Percentiles rank a stretch among this genome's conserved stretches.
Conservation (phyloP, 2,797 vertebrate genomes). For the Hoplostethus atlanticus region DNA sequence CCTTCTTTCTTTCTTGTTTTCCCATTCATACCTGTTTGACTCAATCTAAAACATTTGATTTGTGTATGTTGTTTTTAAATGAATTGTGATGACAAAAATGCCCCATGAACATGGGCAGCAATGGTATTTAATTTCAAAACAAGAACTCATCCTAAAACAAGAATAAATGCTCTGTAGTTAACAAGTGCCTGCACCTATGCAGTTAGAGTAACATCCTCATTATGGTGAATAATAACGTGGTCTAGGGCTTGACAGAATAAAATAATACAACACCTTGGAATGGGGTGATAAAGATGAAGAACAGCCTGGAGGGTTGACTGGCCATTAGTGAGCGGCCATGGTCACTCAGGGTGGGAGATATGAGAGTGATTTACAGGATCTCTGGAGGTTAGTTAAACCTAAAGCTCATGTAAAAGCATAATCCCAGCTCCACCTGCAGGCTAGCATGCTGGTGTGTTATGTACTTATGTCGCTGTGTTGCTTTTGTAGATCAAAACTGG, state of each 20-base stretch:
- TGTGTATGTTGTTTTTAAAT: background rate
- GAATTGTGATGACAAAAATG: no score
- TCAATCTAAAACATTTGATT: background rate
- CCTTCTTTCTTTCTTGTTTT: no score
- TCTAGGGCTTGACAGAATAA: slow-evolving; percentile 73
- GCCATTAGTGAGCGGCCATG: slow-evolving; percentile 53
- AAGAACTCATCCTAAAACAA: slow-evolving; percentile 28
- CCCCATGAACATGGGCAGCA: no score
- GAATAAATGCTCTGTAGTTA: slow-evolving; percentile 27
- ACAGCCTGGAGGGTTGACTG: slow-evolving; percentile 65
- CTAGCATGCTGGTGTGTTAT: slow-evolving; percentile 16
- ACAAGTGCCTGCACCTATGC: slow-evolving; percentile 37
- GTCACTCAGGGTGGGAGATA: slow-evolving; percentile 48
- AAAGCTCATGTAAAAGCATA: slow-evolving; percentile 24
- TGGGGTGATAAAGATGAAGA: slow-evolving; percentile 69
- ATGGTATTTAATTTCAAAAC: background rate
- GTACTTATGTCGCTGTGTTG: no score
- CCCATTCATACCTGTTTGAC: no score
- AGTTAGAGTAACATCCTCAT: slow-evolving; percentile 62
- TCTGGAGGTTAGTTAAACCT: slow-evolving; percentile 48
- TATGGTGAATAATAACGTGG: slow-evolving; percentile 80
- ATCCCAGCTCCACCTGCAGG: slow-evolving; percentile 24
- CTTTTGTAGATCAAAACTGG: no score
- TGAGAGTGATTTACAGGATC: slow-evolving; percentile 45
- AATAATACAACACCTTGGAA: slow-evolving; percentile 73